Percentiles rank a stretch among this genome's conserved stretches.
Conservation (phyloP, 2,113 vertebrate species). For the Tupaia tana region DNA sequence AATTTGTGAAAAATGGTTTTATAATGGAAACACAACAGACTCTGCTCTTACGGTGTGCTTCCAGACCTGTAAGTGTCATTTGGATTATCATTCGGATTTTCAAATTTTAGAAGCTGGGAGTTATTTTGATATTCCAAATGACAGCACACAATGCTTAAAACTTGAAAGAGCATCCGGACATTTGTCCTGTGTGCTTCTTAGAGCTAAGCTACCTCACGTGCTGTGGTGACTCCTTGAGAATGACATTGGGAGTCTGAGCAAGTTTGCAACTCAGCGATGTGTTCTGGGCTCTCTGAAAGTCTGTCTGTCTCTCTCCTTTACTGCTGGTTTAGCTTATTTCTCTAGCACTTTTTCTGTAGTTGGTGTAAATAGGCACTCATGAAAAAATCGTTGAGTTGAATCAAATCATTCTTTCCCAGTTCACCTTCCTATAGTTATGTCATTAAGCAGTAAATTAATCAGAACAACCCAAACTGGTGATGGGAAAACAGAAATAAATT, state of each 20-base stretch:
- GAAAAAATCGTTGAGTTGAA: slow-evolving; percentile 36
- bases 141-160: not conserved
- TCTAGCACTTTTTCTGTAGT: not conserved
- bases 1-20: not conserved
- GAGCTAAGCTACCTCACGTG: not conserved
- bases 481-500: slow-evolving; percentile 56
- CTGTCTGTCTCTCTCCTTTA: not conserved
- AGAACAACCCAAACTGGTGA: slow-evolving; percentile 29
- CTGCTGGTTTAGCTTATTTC: accelerated
- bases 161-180: not conserved
- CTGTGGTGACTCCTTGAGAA: not conserved
- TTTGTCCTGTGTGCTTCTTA: not conserved
- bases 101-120: not conserved
- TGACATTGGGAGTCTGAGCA: accelerated
- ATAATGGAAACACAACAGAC: not conserved
- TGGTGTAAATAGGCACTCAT: slow-evolving; percentile 1
- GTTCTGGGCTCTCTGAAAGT: not conserved
- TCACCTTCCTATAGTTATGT: slow-evolving; percentile 39
- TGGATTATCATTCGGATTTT: not conserved
- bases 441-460: slow-evolving; percentile 65
- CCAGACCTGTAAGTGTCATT: not conserved
- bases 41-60: not conserved
- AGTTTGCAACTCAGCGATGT: accelerated
- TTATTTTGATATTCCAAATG: not conserved
- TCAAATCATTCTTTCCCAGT: slow-evolving; percentile 45